Evolutionary conservation across 2,888 invertebrate genomes (phyloP).

Genomic region (Listrodromus nycthemerus): DNA sequence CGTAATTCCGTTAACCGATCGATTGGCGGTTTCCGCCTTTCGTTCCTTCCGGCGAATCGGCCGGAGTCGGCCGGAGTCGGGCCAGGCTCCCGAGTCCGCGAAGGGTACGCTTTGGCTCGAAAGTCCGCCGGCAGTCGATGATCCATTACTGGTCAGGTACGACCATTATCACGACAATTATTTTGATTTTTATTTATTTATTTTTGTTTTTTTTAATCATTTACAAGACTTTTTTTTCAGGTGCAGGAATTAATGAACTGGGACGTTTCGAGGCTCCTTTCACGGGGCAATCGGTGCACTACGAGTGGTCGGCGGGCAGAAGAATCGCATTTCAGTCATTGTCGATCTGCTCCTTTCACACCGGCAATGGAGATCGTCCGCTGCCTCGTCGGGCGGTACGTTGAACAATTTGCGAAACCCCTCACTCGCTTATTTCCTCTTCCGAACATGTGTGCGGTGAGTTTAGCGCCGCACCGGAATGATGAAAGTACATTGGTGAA

Average conservation of each 20-base stretch:
- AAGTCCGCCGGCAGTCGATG: too few relatives aligned
- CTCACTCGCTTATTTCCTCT: conserved; percentile 46
- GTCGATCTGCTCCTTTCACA: conserved; percentile 51
- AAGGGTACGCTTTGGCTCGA: too few relatives aligned
- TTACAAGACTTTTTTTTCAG: background rate
- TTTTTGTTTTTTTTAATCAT: background rate
- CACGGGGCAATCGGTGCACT: background rate
- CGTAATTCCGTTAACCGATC: conserved; percentile 54
- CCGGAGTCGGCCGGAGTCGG: background rate
- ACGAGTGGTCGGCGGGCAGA: background rate
- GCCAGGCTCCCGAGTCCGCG: too few relatives aligned
- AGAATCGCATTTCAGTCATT: background rate
- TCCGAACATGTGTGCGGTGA: conserved; percentile 32
- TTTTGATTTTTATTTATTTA: too few relatives aligned
- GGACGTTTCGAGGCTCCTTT: background rate
- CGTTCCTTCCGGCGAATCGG: conserved; percentile 28
- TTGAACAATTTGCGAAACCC: conserved; percentile 50
- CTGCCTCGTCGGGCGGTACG: conserved; percentile 7
- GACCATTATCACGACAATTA: too few relatives aligned
- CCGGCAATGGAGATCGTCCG: conserved; percentile 10
- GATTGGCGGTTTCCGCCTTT: conserved; percentile 63
- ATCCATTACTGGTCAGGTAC: too few relatives aligned
- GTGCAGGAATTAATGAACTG: too few relatives aligned
- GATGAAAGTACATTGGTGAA: conserved; percentile 48
- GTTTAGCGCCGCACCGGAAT: background rate